phyloP scores from a whole-genome alignment of 2,797 vertebrate genomes.

The Cirrhinus mrigala region DNA sequence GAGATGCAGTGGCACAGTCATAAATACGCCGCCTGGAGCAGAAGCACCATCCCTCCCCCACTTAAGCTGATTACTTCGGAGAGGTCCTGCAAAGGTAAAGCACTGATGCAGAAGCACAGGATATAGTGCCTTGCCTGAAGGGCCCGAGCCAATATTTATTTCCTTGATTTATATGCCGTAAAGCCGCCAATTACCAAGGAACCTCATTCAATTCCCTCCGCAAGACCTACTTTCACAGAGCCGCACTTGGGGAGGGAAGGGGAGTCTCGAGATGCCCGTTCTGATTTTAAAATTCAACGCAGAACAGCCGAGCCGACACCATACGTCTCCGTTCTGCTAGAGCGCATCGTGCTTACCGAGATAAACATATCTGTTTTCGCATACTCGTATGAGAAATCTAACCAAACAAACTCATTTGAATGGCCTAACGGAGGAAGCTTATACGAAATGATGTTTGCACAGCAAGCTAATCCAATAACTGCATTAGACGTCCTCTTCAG shows the following conservation, averaged over 20 bases:
- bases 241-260: slow-evolving; percentile 36
- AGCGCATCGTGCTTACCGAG: slow-evolving; percentile 12
- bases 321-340: slow-evolving; percentile 37
- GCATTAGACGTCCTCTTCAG: slow-evolving; percentile 36
- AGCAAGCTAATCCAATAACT: slow-evolving; percentile 30
- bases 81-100: slow-evolving; percentile 68
- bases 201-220: slow-evolving; percentile 74
- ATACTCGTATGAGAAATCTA: slow-evolving; percentile 20
- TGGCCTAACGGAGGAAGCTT: neutral
- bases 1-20: slow-evolving; percentile 54
- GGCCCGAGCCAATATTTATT: slow-evolving; percentile 76
- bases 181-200: slow-evolving; percentile 74
- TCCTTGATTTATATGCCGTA: slow-evolving; percentile 79
- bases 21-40: slow-evolving; percentile 64
- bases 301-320: slow-evolving; percentile 45
- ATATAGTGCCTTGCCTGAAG: slow-evolving; percentile 68
- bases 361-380: slow-evolving; percentile 42
- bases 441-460: slow-evolving; percentile 30
- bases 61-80: slow-evolving; percentile 73
- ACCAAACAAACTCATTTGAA: slow-evolving; percentile 41
- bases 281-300: slow-evolving; percentile 58
- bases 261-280: slow-evolving; percentile 53
- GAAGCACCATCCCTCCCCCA: slow-evolving; percentile 56
- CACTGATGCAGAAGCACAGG: slow-evolving; percentile 60
- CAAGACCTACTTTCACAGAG: slow-evolving; percentile 66